Conservation (phyloP, 2,797 vertebrate species). For the Onychomys leucogaster region DNA sequence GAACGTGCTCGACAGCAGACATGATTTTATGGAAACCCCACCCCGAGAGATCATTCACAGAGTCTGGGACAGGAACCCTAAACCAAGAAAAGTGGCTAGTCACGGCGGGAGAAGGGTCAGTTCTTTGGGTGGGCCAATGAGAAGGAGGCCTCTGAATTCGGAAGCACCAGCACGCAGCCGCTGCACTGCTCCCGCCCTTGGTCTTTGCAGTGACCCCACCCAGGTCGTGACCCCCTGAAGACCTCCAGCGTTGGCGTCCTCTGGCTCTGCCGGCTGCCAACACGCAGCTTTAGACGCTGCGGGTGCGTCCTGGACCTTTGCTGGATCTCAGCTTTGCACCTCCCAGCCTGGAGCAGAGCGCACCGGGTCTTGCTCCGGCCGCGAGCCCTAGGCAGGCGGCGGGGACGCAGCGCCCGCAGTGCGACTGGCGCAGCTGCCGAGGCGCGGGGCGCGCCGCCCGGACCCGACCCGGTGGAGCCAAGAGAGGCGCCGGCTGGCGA, state of each 20-base stretch:
- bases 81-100: background rate
- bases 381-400: background rate
- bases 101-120: background rate
- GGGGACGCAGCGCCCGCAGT: conserved; percentile 77
- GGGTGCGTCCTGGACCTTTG: background rate
- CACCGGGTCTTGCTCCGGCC: background rate
- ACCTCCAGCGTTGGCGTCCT: background rate
- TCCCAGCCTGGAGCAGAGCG: background rate
- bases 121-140: background rate
- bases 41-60: background rate
- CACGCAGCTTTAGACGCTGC: too few species aligned
- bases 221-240: background rate
- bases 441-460: background rate
- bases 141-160: background rate
- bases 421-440: conserved; percentile 72
- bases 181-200: background rate
- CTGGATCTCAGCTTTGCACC: background rate
- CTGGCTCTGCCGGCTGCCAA: background rate
- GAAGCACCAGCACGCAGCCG: background rate
- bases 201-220: conserved; percentile 14
- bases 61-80: background rate
- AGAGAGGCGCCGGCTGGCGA: background rate
- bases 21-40: background rate
- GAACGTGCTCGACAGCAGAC: background rate
- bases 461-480: conserved; percentile 29